A percentile compares a stretch with the other conserved stretches of the same genome.
phyloP scores from a whole-genome alignment of 2,113 vertebrate genomes.

The Bufo gargarizans region DNA sequence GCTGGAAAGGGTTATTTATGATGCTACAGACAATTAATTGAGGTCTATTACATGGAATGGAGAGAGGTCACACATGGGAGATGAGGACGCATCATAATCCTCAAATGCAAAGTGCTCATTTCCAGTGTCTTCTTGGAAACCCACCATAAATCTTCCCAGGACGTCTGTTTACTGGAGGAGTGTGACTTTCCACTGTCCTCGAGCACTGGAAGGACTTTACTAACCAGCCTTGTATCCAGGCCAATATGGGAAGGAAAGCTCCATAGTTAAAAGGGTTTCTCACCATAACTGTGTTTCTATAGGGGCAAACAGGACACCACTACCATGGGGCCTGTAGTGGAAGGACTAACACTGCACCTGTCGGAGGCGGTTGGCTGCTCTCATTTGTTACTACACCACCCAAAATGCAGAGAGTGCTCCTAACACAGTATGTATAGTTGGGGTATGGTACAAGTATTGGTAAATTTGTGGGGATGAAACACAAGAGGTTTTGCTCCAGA shows the following conservation, averaged over 20 bases:
- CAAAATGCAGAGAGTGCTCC: no score
- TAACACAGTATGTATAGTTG: no score
- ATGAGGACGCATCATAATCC: not conserved
- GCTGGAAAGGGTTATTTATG: conserved; percentile 4
- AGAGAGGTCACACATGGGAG: not conserved
- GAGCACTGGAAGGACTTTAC: not conserved
- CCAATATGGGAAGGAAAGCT: no score
- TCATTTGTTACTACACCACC: no score
- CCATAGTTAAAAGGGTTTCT: not conserved
- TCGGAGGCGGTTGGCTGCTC: no score
- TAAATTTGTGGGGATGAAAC: no score
- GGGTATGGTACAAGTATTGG: no score
- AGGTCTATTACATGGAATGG: not conserved
- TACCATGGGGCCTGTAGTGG: no score
- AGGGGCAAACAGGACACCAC: no score
- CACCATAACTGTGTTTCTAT: not conserved
- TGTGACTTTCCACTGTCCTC: not conserved
- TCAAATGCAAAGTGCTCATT: not conserved
- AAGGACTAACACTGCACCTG: no score
- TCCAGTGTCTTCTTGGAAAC: not conserved
- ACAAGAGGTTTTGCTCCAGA: no score
- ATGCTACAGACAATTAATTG: not conserved
- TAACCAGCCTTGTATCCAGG: not conserved
- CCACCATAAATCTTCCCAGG: not conserved
- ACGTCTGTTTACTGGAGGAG: not conserved